Conservation (phyloP, 2,797 vertebrate genomes). For the Sciaenops ocellatus region DNA sequence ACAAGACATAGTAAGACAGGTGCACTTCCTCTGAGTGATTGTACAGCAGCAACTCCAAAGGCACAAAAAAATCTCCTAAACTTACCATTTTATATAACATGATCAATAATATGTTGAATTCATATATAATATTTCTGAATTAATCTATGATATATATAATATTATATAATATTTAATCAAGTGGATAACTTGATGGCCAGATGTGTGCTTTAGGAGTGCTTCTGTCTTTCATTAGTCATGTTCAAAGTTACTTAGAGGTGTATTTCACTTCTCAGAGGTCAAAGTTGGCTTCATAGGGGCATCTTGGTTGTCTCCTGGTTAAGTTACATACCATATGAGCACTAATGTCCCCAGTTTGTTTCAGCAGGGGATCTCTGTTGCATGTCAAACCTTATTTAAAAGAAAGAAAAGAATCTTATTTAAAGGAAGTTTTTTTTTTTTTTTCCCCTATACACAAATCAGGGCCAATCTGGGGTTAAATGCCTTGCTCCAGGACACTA, state of each 20-base stretch:
- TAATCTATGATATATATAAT: background rate
- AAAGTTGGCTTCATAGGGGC: background rate
- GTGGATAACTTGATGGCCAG: background rate
- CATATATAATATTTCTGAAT: too few species aligned
- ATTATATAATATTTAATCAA: background rate
- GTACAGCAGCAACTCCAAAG: background rate
- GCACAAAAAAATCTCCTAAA: background rate
- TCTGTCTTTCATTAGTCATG: background rate
- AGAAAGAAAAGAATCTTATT: background rate
- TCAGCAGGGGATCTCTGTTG: background rate
- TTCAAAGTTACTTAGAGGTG: background rate
- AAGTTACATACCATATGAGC: background rate
- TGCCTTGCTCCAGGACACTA: conserved; percentile 1
- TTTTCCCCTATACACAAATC: background rate
- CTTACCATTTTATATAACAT: background rate
- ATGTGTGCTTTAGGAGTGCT: background rate
- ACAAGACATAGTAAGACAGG: background rate
- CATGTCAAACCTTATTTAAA: background rate
- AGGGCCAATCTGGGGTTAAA: background rate
- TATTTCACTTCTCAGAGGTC: background rate
- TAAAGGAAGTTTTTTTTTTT: background rate
- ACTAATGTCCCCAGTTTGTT: background rate
- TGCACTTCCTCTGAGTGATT: background rate
- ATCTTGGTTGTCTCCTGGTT: background rate
- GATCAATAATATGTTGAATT: background rate